phyloP scores from a whole-genome alignment of 2,113 vertebrate genomes.

The Glareola pratincola region DNA sequence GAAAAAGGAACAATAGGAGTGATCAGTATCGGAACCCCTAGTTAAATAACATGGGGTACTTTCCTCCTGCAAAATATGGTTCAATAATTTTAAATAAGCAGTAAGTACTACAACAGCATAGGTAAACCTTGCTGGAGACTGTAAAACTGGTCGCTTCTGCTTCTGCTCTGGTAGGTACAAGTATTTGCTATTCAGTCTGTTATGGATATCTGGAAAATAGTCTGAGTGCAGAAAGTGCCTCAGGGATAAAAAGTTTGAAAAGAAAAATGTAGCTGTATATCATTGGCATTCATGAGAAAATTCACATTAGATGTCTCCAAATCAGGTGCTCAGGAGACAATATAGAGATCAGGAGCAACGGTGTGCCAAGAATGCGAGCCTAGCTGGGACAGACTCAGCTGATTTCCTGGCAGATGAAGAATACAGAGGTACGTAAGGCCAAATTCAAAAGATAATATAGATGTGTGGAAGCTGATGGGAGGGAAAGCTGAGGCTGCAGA shows the following conservation, averaged over 20 bases:
- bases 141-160: not conserved
- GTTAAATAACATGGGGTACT: not conserved
- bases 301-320: constrained; percentile 61
- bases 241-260: constrained; percentile 60
- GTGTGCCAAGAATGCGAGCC: constrained; percentile 56
- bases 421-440: not conserved
- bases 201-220: constrained; percentile 61
- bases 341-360: constrained; percentile 57
- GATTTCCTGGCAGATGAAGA: constrained; percentile 12
- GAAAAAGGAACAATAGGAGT: not conserved
- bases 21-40: not conserved
- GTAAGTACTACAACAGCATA: not conserved
- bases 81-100: constrained; percentile 52
- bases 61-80: not conserved
- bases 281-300: constrained; percentile 77
- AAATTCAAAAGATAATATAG: constrained; percentile 12
- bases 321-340: constrained; percentile 66
- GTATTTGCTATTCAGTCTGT: constrained; percentile 65
- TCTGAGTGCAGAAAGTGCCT: constrained; percentile 56
- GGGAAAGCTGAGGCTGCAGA: not conserved
- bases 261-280: constrained; percentile 62
- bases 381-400: not conserved
- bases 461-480: not conserved
- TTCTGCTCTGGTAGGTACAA: constrained; percentile 43
- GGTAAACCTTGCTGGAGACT: constrained; percentile 47